phyloP scores from a whole-genome alignment of 2,888 invertebrate genomes.

The Eupelmus urozonus region DNA sequence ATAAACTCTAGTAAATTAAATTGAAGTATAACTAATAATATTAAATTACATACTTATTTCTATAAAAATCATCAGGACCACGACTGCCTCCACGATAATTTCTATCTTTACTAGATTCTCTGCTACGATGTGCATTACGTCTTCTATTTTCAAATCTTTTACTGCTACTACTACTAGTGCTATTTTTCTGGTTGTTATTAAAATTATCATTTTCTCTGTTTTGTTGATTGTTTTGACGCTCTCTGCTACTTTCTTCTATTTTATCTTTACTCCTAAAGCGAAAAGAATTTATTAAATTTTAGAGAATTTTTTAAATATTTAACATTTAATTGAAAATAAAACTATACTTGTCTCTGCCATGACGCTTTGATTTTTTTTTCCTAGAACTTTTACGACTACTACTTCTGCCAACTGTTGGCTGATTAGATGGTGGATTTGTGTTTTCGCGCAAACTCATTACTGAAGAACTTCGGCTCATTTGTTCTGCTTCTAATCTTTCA shows the following conservation, averaged over 20 bases:
- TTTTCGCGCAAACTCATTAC: constrained; percentile 77
- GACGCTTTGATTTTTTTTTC: constrained; percentile 70
- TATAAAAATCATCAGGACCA: constrained; percentile 70
- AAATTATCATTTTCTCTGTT: constrained; percentile 73
- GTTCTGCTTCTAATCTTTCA: constrained; percentile 78
- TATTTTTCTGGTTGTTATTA: constrained; percentile 71
- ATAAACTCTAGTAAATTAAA: too few relatives aligned
- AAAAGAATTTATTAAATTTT: constrained; percentile 13
- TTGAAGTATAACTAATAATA: constrained; percentile 24
- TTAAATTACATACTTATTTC: constrained; percentile 70
- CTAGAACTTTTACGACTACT: constrained; percentile 77
- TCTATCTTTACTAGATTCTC: constrained; percentile 78
- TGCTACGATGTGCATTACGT: constrained; percentile 73
- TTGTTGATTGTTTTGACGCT: constrained; percentile 74
- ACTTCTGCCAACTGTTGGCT: constrained; percentile 77
- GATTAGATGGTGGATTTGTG: constrained; percentile 65
- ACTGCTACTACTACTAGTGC: constrained; percentile 58
- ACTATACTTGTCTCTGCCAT: constrained; percentile 66
- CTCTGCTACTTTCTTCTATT: constrained; percentile 70
- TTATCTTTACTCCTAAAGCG: constrained; percentile 70
- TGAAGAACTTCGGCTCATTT: constrained; percentile 79
- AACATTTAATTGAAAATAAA: constrained; percentile 29
- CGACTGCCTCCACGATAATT: constrained; percentile 70
- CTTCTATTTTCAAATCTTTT: constrained; percentile 70
- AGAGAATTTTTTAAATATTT: background rate